Evolutionary conservation across 2,888 invertebrate genomes (phyloP).

Genomic region (Chrysolina americana): DNA sequence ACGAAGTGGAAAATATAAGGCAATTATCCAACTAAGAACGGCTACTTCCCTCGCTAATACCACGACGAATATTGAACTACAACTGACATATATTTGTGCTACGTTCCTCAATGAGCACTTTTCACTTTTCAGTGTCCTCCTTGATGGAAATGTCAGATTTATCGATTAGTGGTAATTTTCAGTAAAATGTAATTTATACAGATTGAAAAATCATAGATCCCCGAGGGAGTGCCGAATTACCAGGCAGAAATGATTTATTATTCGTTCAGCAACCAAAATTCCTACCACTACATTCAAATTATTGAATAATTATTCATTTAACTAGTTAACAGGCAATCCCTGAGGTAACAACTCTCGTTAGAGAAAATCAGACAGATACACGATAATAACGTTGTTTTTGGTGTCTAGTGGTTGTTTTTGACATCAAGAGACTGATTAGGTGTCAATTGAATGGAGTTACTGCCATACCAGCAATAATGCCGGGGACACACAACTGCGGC

Average conservation of each 20-base stretch:
- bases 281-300: background rate
- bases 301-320: background rate
- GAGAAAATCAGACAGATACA: background rate
- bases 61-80: no score
- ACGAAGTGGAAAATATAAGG: no score
- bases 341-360: background rate
- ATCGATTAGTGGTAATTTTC: no score
- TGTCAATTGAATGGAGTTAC: constrained; percentile 14
- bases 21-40: no score
- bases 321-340: background rate
- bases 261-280: background rate
- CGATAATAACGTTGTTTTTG: constrained; percentile 9
- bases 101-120: no score
- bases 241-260: background rate
- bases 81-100: no score
- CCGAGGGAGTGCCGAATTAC: no score
- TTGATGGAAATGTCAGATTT: no score
- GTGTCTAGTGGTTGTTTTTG: background rate
- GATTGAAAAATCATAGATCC: no score
- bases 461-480: background rate
- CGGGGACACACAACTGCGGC: background rate
- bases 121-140: no score
- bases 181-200: no score
- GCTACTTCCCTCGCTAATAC: no score
- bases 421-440: constrained; percentile 1